Evolutionary conservation across 2,113 vertebrate genomes (phyloP), one percentile per base, ranked within the genome.

Genomic region (Notothenia coriiceps): DNA sequence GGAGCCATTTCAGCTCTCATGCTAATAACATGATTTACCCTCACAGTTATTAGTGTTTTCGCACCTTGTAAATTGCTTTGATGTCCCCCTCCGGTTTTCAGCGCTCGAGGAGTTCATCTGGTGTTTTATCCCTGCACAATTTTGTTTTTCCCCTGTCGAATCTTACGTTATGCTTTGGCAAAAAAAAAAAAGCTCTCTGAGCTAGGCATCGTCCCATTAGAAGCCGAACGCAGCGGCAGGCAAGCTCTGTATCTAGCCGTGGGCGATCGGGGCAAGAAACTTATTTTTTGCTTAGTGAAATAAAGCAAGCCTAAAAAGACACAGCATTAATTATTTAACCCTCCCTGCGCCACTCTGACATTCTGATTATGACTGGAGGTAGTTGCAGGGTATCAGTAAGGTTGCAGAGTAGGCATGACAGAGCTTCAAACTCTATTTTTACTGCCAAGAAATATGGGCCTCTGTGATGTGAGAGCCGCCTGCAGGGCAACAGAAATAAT

Each of bases 301-400:
- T 88, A 25, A 82, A 91, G 84, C 87, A 89, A 92, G 83, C 77
- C 80, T 76, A 69, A 88, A 86, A 90, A 84, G 35, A 94, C 77
- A 84, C 61, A 85, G 74, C 86, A 92, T 92, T 90, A 93, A 92
- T 94, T 93, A 93, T 93, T 93, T 93, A 87, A 92, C 79, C 86
- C 82, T 68, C 54, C 64, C 78, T 89, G 77, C 79, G 74, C 82
- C 68, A 77, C 74, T 67, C 83, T 86, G 81, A 89, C 87, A 89
- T 77, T 91, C 80, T 88, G 89, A 90, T 92, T 91, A 88, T 87
- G 85, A 87, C 89, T 88, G 74, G 86, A 86, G 89, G 89, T 86
- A 86, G 71, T 88, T 91, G 43, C 71, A 66, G 77, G 49, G 68
- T 88, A 80, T 89, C 79, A 79, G 83, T 74, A 72, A 74, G 82